Conservation (phyloP, 2,888 invertebrate species). For the Cybosia mesomella region DNA sequence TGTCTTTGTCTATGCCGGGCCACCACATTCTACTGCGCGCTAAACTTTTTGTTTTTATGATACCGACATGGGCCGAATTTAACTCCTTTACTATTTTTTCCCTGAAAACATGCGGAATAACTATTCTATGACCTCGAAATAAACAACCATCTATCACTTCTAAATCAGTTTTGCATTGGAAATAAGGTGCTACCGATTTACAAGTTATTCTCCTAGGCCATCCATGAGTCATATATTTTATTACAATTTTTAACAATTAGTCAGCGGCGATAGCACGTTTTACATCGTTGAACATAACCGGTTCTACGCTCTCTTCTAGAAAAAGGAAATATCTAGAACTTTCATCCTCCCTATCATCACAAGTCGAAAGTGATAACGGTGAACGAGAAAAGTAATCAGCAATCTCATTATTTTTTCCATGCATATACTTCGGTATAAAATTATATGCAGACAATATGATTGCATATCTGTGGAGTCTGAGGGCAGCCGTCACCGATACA, state of each 20-base stretch:
- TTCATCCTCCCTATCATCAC: too few relatives aligned
- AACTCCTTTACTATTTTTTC: constrained; percentile 5
- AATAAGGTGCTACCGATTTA: constrained; percentile 8
- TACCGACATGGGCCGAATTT: constrained; percentile 7
- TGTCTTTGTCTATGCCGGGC: neutral
- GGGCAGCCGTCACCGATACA: neutral
- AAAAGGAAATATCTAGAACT: too few relatives aligned
- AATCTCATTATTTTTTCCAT: constrained; percentile 9
- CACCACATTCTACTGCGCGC: constrained; percentile 22
- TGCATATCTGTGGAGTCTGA: neutral
- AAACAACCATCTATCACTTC: constrained; percentile 13
- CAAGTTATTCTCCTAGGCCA: constrained; percentile 8
- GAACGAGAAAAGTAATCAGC: constrained; percentile 22
- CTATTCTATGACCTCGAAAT: constrained; percentile 20
- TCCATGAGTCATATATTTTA: neutral
- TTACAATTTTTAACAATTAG: neutral
- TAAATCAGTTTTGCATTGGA: constrained; percentile 24
- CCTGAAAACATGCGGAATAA: constrained; percentile 2
- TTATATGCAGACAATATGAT: constrained; percentile 5
- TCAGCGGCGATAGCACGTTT: neutral
- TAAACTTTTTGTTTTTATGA: constrained; percentile 17
- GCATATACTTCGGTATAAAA: neutral
- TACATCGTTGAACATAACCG: too few relatives aligned
- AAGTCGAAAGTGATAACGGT: neutral
- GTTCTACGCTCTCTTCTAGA: too few relatives aligned